phyloP scores from a whole-genome alignment of 2,888 invertebrate genomes.

The Calephelis perditalis region DNA sequence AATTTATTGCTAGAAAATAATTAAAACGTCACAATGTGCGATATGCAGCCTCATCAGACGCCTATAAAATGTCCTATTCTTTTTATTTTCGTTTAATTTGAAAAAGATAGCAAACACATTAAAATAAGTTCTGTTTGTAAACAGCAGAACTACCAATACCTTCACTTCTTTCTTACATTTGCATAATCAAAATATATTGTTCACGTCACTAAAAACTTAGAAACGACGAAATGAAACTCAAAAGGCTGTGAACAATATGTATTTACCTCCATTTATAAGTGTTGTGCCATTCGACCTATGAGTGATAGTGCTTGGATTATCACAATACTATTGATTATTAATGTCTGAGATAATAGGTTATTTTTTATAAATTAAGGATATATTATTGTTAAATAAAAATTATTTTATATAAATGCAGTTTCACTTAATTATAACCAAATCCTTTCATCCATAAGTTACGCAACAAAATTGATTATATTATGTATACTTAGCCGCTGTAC shows the following conservation, averaged over 20 bases:
- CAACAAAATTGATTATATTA: too few relatives aligned
- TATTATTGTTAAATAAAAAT: constrained; percentile 35
- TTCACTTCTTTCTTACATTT: constrained; percentile 2
- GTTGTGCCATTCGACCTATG: constrained; percentile 22
- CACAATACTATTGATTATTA: constrained; percentile 19
- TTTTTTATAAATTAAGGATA: constrained; percentile 42
- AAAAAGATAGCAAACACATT: too few relatives aligned
- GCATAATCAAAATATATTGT: constrained; percentile 9
- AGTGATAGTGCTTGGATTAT: constrained; percentile 15
- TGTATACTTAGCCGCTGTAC: too few relatives aligned
- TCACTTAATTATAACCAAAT: too few relatives aligned
- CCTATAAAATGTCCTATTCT: too few relatives aligned
- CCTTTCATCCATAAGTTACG: too few relatives aligned
- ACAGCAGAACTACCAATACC: too few relatives aligned
- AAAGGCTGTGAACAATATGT: constrained; percentile 56
- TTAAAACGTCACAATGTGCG: too few relatives aligned
- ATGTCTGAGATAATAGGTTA: constrained; percentile 48
- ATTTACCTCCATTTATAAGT: constrained; percentile 25
- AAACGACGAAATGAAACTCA: constrained; percentile 10
- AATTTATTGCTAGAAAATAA: too few relatives aligned
- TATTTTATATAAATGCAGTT: not conserved
- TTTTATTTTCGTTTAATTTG: too few relatives aligned
- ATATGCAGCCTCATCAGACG: too few relatives aligned
- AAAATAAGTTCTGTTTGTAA: too few relatives aligned
- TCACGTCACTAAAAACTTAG: constrained; percentile 23